These are phyloP conservation scores for Orycteropus afer DNA, from an alignment of 2,113 vertebrate genomes.

Conservation along the genomic window DNA sequence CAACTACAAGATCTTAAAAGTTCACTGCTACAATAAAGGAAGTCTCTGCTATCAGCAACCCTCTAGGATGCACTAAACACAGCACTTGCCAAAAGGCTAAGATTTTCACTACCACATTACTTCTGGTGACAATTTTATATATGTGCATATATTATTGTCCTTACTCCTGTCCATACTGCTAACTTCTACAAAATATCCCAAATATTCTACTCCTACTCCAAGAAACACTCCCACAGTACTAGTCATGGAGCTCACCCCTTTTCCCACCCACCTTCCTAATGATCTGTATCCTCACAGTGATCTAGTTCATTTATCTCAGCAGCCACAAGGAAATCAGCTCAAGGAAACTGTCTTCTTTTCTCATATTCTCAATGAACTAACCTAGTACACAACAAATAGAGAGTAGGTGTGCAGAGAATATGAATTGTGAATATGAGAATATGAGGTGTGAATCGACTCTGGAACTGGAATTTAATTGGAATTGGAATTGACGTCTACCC, in stretches of 20 bases:
- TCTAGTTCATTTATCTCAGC: not conserved
- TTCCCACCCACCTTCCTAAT: not conserved
- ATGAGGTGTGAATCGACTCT: too few relatives aligned
- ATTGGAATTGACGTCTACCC: not conserved
- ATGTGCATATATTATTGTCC: not conserved
- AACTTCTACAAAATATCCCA: not conserved
- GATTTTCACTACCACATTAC: not conserved
- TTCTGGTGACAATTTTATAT: too few relatives aligned
- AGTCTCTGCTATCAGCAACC: not conserved
- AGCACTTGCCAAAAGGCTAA: not conserved
- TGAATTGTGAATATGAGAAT: too few relatives aligned
- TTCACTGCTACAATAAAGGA: not conserved
- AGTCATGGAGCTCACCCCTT: not conserved
- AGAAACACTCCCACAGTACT: not conserved
- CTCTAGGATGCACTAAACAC: not conserved
- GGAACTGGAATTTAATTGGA: not conserved
- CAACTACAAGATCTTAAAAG: not conserved
- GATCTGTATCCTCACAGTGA: not conserved
- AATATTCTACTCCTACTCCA: not conserved
- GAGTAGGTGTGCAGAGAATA: not conserved
- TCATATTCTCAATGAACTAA: conserved; percentile 18
- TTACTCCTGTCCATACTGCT: not conserved
- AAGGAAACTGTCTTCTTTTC: not conserved
- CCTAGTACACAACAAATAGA: not conserved
- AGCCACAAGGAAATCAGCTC: not conserved